A percentile compares a stretch with the other conserved stretches of the same genome.
Evolutionary conservation across 1,140 invertebrate genomes (phyloP).

Genomic region (Achatina immaculata): DNA sequence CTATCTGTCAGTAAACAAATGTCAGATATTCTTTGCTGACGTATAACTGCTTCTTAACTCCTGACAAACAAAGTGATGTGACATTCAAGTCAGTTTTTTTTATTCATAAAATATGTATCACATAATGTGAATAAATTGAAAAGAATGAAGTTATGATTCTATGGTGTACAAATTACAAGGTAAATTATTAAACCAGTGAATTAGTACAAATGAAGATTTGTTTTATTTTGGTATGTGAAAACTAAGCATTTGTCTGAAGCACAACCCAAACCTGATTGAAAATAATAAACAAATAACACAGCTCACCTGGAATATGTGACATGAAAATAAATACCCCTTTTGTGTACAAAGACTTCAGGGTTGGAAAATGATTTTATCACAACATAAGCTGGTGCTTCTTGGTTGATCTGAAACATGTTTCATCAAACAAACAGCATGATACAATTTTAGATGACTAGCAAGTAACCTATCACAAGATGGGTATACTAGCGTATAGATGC

Average conservation of each 20-base stretch:
- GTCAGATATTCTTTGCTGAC: too few species aligned
- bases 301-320: neutral
- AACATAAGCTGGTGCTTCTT: too few species aligned
- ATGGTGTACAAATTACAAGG: slow-evolving; percentile 1
- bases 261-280: slow-evolving; percentile 1
- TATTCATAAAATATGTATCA: slow-evolving; percentile 17
- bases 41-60: too few species aligned
- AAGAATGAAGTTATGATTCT: neutral
- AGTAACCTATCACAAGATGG: too few species aligned
- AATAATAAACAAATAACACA: neutral
- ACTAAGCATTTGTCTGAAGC: neutral
- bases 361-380: neutral
- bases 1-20: too few species aligned
- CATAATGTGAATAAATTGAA: neutral
- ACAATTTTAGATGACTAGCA: too few species aligned
- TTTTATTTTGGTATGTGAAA: neutral
- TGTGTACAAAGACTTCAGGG: neutral
- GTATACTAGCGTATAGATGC: too few species aligned
- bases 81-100: neutral
- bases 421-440: too few species aligned
- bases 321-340: neutral
- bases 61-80: neutral
- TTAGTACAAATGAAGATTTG: neutral
- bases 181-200: neutral
- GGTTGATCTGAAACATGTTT: too few species aligned